Percentiles rank a stretch among this genome's conserved stretches.
phyloP scores from a whole-genome alignment of 2,113 vertebrate genomes.

The Prionailurus bengalensis region DNA sequence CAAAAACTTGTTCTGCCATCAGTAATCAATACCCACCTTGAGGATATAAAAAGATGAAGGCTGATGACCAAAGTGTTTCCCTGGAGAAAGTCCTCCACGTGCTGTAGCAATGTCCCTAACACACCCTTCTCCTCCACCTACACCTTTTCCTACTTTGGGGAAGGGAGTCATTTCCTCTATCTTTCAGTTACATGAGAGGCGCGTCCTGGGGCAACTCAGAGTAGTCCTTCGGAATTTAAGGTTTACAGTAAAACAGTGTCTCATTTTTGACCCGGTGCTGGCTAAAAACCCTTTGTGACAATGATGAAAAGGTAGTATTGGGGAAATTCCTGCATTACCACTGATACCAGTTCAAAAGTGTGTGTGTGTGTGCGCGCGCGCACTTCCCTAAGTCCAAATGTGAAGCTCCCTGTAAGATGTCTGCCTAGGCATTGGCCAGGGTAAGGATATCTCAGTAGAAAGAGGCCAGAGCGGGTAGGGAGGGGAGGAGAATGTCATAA shows the following conservation, averaged over 20 bases:
- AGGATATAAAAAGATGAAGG: background rate
- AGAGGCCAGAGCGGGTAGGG: background rate
- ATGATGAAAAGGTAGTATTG: background rate
- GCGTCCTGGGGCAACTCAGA: background rate
- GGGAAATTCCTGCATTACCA: background rate
- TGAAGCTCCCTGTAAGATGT: background rate
- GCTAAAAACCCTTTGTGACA: background rate
- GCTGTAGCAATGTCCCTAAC: background rate
- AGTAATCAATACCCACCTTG: background rate
- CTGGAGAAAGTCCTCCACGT: background rate
- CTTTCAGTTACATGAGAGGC: background rate
- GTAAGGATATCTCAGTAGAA: background rate
- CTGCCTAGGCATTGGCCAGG: background rate
- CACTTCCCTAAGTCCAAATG: background rate
- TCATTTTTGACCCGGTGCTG: background rate
- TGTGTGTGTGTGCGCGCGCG: accelerated
- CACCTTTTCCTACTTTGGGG: background rate
- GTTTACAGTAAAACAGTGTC: background rate
- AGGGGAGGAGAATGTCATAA: background rate
- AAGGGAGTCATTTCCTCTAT: background rate
- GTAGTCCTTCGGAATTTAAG: background rate
- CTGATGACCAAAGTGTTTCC: background rate
- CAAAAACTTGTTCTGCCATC: background rate
- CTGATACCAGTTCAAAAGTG: background rate
- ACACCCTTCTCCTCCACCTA: accelerated